Evolutionary conservation across 2,888 invertebrate species (phyloP).

Genomic region (Cantharis nigra): DNA sequence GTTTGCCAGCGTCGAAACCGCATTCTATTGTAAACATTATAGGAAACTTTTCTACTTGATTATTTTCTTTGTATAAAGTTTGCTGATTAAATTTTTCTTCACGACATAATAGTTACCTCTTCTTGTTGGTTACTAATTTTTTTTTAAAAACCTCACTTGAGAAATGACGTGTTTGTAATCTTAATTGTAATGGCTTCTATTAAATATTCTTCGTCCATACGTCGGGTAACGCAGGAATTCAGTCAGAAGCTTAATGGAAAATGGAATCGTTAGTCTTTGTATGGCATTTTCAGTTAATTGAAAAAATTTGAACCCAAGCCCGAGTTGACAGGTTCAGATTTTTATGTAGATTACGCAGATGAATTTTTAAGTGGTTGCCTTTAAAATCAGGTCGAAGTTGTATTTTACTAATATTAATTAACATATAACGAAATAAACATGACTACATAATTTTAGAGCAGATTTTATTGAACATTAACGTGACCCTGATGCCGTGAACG

Average conservation of each 20-base stretch:
- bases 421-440: not conserved
- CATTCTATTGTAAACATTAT: not conserved
- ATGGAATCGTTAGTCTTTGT: not conserved
- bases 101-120: not conserved
- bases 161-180: slow-evolving; percentile 14
- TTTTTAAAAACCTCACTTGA: not conserved
- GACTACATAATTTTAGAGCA: not conserved
- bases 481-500: not conserved
- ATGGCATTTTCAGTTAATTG: not conserved
- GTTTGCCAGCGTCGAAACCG: slow-evolving; percentile 1
- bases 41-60: not conserved
- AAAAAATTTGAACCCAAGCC: not conserved
- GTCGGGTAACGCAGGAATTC: slow-evolving; percentile 18
- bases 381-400: not conserved
- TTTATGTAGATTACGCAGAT: not conserved
- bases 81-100: slow-evolving; percentile 3
- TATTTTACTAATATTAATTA: not conserved
- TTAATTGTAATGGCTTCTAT: slow-evolving; percentile 4
- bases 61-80: not conserved
- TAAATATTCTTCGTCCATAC: slow-evolving; percentile 19
- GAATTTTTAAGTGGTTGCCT: not conserved
- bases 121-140: slow-evolving; percentile 8
- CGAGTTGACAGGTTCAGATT: not conserved
- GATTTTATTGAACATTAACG: not conserved
- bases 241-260: slow-evolving; percentile 1